Conservation (phyloP, 92 coral and sea anemone genomes). For the Scolanthus callimorphus region DNA sequence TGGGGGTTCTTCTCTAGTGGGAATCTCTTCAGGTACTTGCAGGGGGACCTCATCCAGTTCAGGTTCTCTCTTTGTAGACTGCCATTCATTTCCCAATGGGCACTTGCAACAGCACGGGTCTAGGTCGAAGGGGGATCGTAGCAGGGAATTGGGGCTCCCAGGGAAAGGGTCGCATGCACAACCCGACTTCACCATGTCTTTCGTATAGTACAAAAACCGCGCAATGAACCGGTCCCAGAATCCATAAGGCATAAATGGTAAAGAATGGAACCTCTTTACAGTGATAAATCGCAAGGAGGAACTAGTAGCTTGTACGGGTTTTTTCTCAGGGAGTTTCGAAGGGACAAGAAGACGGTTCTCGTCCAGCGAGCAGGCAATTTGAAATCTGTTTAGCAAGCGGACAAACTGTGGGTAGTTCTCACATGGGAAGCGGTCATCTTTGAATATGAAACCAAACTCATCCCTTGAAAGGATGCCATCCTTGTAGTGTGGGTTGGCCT, state of each 20-base stretch:
- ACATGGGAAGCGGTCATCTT: conserved; percentile 63
- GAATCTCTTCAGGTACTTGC: conserved; percentile 9
- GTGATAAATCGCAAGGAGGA: conserved; percentile 63
- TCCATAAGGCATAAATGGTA: conserved; percentile 84
- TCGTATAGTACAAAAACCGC: conserved; percentile 76
- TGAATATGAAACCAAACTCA: conserved; percentile 50
- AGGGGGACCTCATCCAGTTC: background rate
- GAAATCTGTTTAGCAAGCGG: conserved; percentile 88
- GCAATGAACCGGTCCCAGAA: conserved; percentile 95
- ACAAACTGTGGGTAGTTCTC: conserved; percentile 78
- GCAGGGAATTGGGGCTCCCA: conserved; percentile 11
- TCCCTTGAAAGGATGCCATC: conserved; percentile 67
- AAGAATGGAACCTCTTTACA: conserved; percentile 74
- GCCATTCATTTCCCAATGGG: conserved; percentile 10
- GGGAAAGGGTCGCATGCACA: conserved; percentile 33
- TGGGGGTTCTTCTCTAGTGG: background rate
- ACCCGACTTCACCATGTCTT: conserved; percentile 71
- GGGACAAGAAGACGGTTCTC: conserved; percentile 88
- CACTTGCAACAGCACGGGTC: conserved; percentile 73
- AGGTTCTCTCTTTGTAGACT: background rate
- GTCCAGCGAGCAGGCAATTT: conserved; percentile 90
- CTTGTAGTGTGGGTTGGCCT: conserved; percentile 64
- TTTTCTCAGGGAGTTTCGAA: conserved; percentile 81
- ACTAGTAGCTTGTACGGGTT: conserved; percentile 64
- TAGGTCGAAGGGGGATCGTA: conserved; percentile 54